Conservation (phyloP, 2,113 vertebrate species). For the Pachypanchax playfairii region DNA sequence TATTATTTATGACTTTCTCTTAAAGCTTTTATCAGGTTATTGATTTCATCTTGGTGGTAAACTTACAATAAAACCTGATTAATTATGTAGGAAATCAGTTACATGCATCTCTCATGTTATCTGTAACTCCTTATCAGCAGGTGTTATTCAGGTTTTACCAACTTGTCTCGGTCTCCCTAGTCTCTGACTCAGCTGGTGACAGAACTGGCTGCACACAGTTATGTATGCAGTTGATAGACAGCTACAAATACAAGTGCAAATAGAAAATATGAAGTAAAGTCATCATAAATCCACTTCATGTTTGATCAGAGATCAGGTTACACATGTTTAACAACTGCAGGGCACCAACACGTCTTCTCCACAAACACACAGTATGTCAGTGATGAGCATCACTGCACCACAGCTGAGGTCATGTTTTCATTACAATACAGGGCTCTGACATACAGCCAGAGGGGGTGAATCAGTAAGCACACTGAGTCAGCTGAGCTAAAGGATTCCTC, state of each 20-base stretch:
- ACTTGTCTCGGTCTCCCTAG: too few relatives aligned
- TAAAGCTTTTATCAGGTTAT: too few relatives aligned
- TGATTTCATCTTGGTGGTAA: too few relatives aligned
- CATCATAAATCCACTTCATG: not conserved
- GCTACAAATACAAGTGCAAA: constrained; percentile 8
- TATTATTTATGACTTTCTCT: too few relatives aligned
- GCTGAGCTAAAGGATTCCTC: constrained; percentile 35
- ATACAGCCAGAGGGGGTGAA: constrained; percentile 12
- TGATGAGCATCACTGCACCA: constrained; percentile 39
- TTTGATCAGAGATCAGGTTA: not conserved
- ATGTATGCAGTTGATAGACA: not conserved
- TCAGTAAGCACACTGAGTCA: constrained; percentile 55
- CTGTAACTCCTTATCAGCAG: too few relatives aligned
- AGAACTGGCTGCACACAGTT: too few relatives aligned
- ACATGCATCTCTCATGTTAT: too few relatives aligned
- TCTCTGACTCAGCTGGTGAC: too few relatives aligned
- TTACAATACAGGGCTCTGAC: constrained; percentile 38
- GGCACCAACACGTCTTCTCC: not conserved
- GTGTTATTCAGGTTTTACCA: too few relatives aligned
- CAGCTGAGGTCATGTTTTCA: constrained; percentile 58
- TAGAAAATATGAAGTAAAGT: not conserved
- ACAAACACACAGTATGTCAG: constrained; percentile 27
- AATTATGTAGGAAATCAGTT: too few relatives aligned
- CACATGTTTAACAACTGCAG: not conserved
- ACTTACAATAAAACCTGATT: too few relatives aligned